A percentile compares a stretch with the other conserved stretches of the same genome.
These are phyloP conservation scores for Limnodromus scolopaceus DNA, from an alignment of 2,797 vertebrate species.

Conservation along the genomic window DNA sequence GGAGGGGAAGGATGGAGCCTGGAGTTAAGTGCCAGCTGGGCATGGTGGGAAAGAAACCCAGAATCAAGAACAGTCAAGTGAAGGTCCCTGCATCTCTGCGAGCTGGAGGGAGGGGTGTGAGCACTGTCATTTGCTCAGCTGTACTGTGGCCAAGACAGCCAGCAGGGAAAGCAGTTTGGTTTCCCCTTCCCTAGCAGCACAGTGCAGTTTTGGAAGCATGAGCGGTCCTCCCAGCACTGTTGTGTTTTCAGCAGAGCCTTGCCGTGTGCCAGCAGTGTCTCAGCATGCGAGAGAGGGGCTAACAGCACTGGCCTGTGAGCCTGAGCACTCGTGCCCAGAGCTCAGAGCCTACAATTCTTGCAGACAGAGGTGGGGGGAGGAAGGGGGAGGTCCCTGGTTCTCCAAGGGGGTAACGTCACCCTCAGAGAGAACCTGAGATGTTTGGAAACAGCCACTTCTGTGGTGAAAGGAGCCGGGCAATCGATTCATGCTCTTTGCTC, in stretches of 20 bases:
- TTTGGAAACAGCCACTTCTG: constrained; percentile 23
- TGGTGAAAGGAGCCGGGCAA: constrained; percentile 40
- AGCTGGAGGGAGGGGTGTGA: neutral
- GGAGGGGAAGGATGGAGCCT: neutral
- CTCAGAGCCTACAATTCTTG: neutral
- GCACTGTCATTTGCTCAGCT: neutral
- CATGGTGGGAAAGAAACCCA: neutral
- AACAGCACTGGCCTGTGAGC: neutral
- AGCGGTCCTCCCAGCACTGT: neutral
- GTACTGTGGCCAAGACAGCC: neutral
- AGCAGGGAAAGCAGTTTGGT: neutral
- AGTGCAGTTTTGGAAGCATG: neutral
- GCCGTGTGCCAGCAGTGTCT: neutral
- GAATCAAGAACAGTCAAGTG: neutral
- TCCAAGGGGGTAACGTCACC: constrained; percentile 38
- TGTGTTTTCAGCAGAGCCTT: neutral
- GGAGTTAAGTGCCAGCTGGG: neutral
- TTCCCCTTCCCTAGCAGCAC: neutral
- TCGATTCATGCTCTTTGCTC: constrained; percentile 59
- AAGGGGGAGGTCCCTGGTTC: neutral
- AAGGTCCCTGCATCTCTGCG: neutral
- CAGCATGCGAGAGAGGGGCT: neutral
- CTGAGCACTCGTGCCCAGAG: neutral
- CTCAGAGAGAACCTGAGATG: constrained; percentile 23
- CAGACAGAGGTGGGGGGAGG: neutral